These are phyloP conservation scores for Scelioninae gen. 2 DNA, from an alignment of 2,888 invertebrate species.

Conservation along the genomic window DNA sequence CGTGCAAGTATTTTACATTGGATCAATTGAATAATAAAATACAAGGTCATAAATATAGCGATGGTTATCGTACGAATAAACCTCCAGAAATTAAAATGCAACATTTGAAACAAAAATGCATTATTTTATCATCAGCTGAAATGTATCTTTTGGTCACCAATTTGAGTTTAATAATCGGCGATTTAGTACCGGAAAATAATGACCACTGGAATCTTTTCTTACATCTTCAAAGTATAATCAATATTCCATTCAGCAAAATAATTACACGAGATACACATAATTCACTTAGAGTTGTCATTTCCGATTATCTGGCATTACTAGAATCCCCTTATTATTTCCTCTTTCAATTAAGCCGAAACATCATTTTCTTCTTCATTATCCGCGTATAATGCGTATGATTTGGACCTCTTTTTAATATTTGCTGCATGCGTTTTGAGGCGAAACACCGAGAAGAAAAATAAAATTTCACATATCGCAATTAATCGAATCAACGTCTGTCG, in stretches of 20 bases:
- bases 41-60: constrained; percentile 44
- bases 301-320: constrained; percentile 2
- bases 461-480: constrained; percentile 44
- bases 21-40: constrained; percentile 51
- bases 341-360: constrained; percentile 49
- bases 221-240: constrained; percentile 1
- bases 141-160: constrained; percentile 56
- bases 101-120: constrained; percentile 43
- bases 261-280: constrained; percentile 4
- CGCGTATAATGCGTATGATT: constrained; percentile 52
- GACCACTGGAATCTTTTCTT: constrained; percentile 49
- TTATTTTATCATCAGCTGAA: constrained; percentile 61
- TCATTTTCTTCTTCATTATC: constrained; percentile 59
- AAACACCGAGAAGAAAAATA: constrained; percentile 60
- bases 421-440: constrained; percentile 54
- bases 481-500: constrained; percentile 57
- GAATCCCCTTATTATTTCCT: no score
- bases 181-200: constrained; percentile 49
- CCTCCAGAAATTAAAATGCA: constrained; percentile 43
- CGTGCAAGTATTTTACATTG: constrained; percentile 51
- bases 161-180: constrained; percentile 58
- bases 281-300: background rate
- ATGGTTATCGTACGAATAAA: constrained; percentile 38
- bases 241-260: constrained; percentile 11
- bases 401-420: constrained; percentile 59